A percentile compares a stretch with the other conserved stretches of the same genome.
Conservation (phyloP, 2,797 vertebrate genomes). For the Myiotriccus ornatus region DNA sequence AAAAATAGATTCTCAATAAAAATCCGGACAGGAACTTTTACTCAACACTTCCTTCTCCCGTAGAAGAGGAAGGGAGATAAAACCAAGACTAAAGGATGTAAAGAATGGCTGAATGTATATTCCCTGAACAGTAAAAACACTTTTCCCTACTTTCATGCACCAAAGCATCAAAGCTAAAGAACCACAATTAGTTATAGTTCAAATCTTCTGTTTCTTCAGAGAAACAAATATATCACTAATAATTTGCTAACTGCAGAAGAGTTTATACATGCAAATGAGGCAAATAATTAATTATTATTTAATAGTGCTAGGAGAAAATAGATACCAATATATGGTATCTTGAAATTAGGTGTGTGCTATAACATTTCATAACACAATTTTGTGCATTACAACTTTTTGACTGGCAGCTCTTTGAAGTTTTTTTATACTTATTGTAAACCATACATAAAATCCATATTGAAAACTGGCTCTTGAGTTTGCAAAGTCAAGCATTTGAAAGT, state of each 20-base stretch:
- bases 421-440: not conserved
- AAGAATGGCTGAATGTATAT: not conserved
- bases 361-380: not conserved
- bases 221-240: not conserved
- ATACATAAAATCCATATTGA: not conserved
- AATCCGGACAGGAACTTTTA: not conserved
- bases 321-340: not conserved
- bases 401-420: not conserved
- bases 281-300: not conserved
- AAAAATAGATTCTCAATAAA: not conserved
- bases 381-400: not conserved
- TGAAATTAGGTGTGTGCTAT: not conserved
- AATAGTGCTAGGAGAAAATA: not conserved
- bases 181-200: not conserved
- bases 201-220: not conserved
- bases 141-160: not conserved
- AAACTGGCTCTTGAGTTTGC: not conserved
- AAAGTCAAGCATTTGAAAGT: not conserved
- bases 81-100: not conserved
- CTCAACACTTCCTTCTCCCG: not conserved
- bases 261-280: not conserved
- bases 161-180: not conserved
- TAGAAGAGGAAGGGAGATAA: not conserved
- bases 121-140: not conserved
- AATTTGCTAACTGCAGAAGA: not conserved